Conservation (phyloP, 2,888 invertebrate genomes). For the Norana najaformis region DNA sequence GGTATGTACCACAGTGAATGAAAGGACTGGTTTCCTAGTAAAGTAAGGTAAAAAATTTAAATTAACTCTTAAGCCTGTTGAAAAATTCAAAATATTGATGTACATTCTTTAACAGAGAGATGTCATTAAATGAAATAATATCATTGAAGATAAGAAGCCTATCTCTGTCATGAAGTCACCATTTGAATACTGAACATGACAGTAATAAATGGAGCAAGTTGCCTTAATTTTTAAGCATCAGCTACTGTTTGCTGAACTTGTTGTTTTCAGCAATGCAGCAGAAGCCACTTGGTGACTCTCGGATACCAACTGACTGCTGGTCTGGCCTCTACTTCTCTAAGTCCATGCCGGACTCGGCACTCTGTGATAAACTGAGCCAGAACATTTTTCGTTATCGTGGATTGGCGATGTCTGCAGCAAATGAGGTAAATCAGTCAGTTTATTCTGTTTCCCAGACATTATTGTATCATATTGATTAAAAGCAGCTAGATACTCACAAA, state of each 20-base stretch:
- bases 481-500: background rate
- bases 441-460: background rate
- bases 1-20: background rate
- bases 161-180: too few species aligned
- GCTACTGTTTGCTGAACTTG: too few species aligned
- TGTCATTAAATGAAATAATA: too few species aligned
- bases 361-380: constrained; percentile 57
- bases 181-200: too few species aligned
- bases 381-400: constrained; percentile 45
- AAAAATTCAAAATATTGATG: background rate
- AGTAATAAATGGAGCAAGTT: too few species aligned
- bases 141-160: too few species aligned
- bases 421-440: constrained; percentile 48
- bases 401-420: constrained; percentile 54
- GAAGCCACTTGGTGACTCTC: constrained; percentile 68
- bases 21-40: background rate
- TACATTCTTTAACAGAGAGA: background rate
- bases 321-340: constrained; percentile 88
- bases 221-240: too few species aligned
- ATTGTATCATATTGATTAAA: background rate
- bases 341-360: constrained; percentile 72
- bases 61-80: background rate
- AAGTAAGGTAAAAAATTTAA: background rate
- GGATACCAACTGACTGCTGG: constrained; percentile 81
- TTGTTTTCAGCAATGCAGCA: constrained; percentile 70